Evolutionary conservation across 1,140 invertebrate species (phyloP), one percentile per base, ranked within the genome.

Genomic region (Babylonia areolata): DNA sequence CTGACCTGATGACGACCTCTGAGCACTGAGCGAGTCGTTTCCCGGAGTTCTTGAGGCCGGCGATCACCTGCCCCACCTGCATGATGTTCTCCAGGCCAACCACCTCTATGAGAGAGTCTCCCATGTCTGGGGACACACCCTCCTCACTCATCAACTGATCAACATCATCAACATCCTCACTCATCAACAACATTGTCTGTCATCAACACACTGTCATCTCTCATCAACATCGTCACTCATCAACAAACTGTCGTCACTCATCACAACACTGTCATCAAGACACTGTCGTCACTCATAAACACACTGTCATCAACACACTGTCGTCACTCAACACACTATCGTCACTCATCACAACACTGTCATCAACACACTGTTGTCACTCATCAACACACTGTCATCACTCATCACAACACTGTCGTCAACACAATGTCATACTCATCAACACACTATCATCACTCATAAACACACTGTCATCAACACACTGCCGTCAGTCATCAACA

Each of bases 51-150:
- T 97, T 95, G 23, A 98, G 95, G 64, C 98, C 98, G 77, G 98
- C 98, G 91, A 98, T 96, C 0, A 99, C 98, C 95, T 99, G 98
- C 17, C 98, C 98, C 96, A 99, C 98, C 92, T 99, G 98, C 87
- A 99, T 95, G 93, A 98, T 98, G 92, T 98, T 98, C 94, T 99
- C 98, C 85, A 99, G 95, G 1, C 98, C 98, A 85, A 99, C 98
- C 0, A 99, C 98, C 95, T 99, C 98, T 91, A 99, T 99, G 71
- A 98, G 94, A 91, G 97, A 97, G 94, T 99, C 98, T 1, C 98
- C 98, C 91, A 99, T 98, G 95, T 99, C 98, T 98, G 93, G 1
- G 28, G 58, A 64, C 58, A 64, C 46, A 11, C n/a, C n/a, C n/a
- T n/a, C 46, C 6, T 51, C 46, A 51, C n/a, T 51, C 46, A 51